These are phyloP conservation scores for Gopherus flavomarginatus DNA, from an alignment of 2,113 vertebrate species.

Conservation along the genomic window DNA sequence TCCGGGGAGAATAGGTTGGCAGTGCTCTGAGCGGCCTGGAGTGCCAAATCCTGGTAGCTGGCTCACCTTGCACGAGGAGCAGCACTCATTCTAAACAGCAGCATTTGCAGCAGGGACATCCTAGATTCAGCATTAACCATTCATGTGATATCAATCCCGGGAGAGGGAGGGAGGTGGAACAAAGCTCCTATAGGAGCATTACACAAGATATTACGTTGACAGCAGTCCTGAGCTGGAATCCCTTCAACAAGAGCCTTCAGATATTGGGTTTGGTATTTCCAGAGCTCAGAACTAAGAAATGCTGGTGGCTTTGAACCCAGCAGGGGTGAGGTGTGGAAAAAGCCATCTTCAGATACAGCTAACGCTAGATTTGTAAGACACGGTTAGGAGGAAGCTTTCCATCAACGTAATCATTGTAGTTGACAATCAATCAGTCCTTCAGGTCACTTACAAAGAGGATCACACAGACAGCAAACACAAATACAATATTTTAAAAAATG, in stretches of 20 bases:
- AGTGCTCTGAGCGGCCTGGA: neutral
- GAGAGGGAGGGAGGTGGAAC: neutral
- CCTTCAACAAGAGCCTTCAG: neutral
- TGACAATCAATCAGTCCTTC: neutral
- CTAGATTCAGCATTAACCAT: slow-evolving; percentile 19
- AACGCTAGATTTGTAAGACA: neutral
- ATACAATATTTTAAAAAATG: neutral
- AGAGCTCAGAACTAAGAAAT: neutral
- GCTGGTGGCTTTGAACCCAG: neutral
- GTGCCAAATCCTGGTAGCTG: neutral
- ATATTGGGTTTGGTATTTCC: neutral
- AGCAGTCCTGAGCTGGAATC: neutral
- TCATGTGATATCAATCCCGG: neutral
- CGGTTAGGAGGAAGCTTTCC: neutral
- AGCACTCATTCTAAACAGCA: neutral
- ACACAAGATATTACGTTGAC: neutral
- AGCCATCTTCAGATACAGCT: neutral
- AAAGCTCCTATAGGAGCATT: neutral
- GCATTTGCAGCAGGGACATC: neutral
- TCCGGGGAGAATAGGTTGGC: neutral
- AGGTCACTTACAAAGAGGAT: neutral
- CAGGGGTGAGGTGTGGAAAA: neutral
- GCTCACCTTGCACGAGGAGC: neutral
- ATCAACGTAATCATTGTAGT: neutral
- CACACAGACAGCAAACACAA: neutral